These are phyloP conservation scores for Scaptomyza montana DNA, from an alignment of 1,140 invertebrate genomes.

Conservation along the genomic window DNA sequence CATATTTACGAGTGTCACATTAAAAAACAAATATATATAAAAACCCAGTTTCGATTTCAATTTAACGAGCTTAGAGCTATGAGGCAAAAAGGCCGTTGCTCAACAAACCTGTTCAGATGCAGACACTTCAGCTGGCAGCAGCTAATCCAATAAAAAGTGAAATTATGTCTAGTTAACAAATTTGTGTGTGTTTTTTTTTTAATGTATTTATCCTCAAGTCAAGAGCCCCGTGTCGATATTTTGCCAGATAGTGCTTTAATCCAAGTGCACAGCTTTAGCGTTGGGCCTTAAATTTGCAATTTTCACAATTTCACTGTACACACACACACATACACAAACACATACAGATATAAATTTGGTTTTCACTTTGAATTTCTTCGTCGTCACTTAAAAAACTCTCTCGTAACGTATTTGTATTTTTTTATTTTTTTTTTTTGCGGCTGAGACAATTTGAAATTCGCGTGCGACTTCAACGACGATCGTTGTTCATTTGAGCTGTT, in stretches of 20 bases:
- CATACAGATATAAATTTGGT: conserved; percentile 51
- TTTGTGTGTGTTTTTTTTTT: not conserved
- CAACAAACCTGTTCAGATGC: conserved; percentile 70
- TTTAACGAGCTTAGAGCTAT: conserved; percentile 23
- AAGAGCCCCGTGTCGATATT: not conserved
- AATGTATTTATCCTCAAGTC: too few relatives aligned
- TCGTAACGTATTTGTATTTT: conserved; percentile 39
- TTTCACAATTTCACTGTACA: conserved; percentile 72
- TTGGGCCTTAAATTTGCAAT: conserved; percentile 64
- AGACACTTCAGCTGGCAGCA: conserved; percentile 31
- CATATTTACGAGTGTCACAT: conserved; percentile 28
- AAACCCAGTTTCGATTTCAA: conserved; percentile 54
- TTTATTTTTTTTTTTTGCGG: conserved; percentile 19
- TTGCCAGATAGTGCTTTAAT: conserved; percentile 63
- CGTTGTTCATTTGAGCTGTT: conserved; percentile 63
- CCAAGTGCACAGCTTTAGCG: conserved; percentile 63
- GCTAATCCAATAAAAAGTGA: conserved; percentile 81
- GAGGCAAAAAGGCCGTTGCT: conserved; percentile 37
- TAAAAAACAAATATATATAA: conserved; percentile 17
- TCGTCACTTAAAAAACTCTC: conserved; percentile 51
- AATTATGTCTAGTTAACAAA: conserved; percentile 46
- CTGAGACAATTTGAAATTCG: conserved; percentile 62
- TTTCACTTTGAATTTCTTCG: conserved; percentile 74
- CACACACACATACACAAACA: conserved; percentile 16
- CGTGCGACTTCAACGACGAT: conserved; percentile 70